Conservation (phyloP, 2,797 vertebrate genomes). For the Melanotaenia maccullochi region DNA sequence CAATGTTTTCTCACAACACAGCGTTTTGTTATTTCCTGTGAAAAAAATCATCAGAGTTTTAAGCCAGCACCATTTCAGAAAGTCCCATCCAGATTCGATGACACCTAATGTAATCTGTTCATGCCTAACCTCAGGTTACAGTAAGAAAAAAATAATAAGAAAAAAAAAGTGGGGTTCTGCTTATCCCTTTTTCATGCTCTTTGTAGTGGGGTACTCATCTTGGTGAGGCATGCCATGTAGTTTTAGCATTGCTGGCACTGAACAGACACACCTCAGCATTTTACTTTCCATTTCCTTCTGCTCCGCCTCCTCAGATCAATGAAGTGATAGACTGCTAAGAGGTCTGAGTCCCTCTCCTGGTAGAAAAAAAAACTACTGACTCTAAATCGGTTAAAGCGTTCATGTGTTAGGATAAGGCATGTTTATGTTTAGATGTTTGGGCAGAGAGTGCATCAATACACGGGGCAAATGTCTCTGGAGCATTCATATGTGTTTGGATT, state of each 20-base stretch:
- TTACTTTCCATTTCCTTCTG: slow-evolving; percentile 30
- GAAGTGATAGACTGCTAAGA: slow-evolving; percentile 17
- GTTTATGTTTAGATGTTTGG: neutral
- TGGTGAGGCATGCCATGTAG: neutral
- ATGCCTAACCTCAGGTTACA: neutral
- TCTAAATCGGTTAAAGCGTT: no score
- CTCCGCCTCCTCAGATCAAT: slow-evolving; percentile 50
- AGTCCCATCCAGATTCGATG: neutral
- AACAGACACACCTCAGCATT: slow-evolving; percentile 30
- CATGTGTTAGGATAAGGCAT: no score
- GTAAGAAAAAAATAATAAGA: no score
- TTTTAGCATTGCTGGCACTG: slow-evolving; percentile 11
- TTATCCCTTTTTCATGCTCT: neutral
- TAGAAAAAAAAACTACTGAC: neutral
- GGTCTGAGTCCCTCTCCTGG: neutral
- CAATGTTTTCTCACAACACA: neutral
- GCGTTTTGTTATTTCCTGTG: neutral
- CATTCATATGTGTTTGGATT: neutral
- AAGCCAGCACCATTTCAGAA: neutral
- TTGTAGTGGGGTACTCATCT: neutral
- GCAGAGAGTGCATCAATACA: neutral
- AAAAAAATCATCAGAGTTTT: neutral
- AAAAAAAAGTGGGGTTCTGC: neutral
- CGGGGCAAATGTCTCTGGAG: neutral
- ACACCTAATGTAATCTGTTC: neutral